Conservation (phyloP, 1,140 invertebrate genomes). For the Drusus annulatus region DNA sequence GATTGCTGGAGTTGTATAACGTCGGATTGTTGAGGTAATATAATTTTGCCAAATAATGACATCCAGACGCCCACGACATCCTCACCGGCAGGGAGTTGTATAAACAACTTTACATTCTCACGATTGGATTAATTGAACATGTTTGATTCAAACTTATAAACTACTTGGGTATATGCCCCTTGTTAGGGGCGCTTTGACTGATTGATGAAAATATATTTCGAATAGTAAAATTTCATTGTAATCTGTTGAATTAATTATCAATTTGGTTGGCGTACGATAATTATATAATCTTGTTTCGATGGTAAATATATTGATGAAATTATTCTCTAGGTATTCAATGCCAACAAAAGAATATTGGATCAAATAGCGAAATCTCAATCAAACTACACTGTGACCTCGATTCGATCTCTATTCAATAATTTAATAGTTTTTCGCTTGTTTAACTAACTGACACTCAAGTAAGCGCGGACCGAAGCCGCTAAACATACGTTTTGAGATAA, state of each 20-base stretch:
- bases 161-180: neutral
- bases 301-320: no score
- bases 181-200: neutral
- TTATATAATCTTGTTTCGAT: no score
- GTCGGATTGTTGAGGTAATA: neutral
- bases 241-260: no score
- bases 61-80: neutral
- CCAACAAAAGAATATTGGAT: no score
- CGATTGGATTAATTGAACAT: slow-evolving; percentile 41
- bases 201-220: no score
- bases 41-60: neutral
- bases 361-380: no score
- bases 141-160: slow-evolving; percentile 20
- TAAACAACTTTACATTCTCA: slow-evolving; percentile 43
- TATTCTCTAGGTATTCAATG: no score
- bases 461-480: neutral
- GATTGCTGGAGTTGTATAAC: neutral
- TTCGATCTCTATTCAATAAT: slow-evolving; percentile 26
- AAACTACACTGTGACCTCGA: neutral
- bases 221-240: no score
- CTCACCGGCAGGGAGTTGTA: neutral
- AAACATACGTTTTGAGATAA: neutral
- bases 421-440: slow-evolving; percentile 19
- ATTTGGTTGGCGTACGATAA: no score
- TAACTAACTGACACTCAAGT: slow-evolving; percentile 5